These are phyloP conservation scores for Acanthiza pusilla DNA, from an alignment of 2,797 vertebrate genomes.

Conservation along the genomic window DNA sequence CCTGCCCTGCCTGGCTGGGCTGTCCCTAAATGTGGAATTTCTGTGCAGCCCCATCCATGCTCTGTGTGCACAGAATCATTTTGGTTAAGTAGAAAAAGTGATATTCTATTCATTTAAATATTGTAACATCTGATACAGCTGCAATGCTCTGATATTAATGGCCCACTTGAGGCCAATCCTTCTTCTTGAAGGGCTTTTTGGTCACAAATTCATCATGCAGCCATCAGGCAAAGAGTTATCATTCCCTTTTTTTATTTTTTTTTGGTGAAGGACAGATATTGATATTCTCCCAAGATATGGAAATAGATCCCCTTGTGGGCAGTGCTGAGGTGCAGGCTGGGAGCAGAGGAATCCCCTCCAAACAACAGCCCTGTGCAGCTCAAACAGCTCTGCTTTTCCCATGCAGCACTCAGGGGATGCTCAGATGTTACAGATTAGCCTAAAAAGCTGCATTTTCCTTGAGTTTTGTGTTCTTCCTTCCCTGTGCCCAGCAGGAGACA, in stretches of 20 bases:
- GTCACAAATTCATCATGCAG: conserved; percentile 5
- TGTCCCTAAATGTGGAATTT: neutral
- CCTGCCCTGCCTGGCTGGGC: neutral
- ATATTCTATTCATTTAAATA: conserved; percentile 35
- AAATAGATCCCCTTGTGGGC: neutral
- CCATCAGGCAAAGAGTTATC: neutral
- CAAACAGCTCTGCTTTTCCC: neutral
- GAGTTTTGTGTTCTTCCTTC: neutral
- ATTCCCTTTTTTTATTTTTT: neutral
- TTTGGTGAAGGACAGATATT: neutral
- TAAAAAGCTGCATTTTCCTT: neutral
- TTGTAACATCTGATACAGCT: conserved; percentile 3
- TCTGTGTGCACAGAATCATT: neutral
- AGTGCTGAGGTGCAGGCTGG: neutral
- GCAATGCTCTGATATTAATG: conserved; percentile 20
- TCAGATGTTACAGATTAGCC: neutral
- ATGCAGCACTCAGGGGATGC: neutral
- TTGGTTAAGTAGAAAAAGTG: neutral
- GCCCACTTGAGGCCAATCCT: conserved; percentile 41
- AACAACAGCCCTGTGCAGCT: fast-evolving
- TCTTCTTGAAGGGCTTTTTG: conserved; percentile 5
- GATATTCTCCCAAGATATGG: neutral
- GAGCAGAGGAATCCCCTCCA: fast-evolving
- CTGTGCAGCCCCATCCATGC: neutral
- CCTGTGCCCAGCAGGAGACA: neutral